These are phyloP conservation scores for Hucho hucho DNA, from an alignment of 2,113 vertebrate species.

Conservation along the genomic window DNA sequence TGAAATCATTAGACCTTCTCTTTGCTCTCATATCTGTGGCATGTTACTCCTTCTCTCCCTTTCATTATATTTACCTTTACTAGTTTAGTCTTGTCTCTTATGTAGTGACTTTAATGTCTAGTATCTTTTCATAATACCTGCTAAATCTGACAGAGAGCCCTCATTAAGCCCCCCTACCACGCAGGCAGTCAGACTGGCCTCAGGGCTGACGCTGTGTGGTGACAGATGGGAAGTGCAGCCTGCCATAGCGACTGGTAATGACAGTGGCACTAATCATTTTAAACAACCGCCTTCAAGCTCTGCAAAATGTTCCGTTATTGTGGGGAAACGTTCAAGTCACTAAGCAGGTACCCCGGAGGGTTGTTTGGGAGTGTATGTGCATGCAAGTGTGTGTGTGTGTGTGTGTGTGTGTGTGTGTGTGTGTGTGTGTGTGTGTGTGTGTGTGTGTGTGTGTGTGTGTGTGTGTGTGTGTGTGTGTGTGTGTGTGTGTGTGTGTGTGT, in stretches of 20 bases:
- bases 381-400: no score
- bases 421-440: constrained; percentile 15
- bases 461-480: constrained; percentile 13
- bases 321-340: constrained; percentile 35
- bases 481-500: neutral
- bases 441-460: constrained; percentile 15
- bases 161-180: no score
- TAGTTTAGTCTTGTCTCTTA: no score
- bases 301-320: constrained; percentile 41
- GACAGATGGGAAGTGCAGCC: constrained; percentile 41
- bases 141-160: no score
- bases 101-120: no score
- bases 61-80: no score
- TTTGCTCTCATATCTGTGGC: no score
- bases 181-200: constrained; percentile 17
- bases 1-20: no score
- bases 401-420: neutral
- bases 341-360: constrained; percentile 48
- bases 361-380: no score
- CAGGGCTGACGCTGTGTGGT: constrained; percentile 58
- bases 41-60: no score
- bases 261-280: constrained; percentile 35
- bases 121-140: no score
- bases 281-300: constrained; percentile 40
- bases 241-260: constrained; percentile 38